Evolutionary conservation across 2,797 vertebrate species (phyloP).

Genomic region (Ptychobarbus kaznakovi): DNA sequence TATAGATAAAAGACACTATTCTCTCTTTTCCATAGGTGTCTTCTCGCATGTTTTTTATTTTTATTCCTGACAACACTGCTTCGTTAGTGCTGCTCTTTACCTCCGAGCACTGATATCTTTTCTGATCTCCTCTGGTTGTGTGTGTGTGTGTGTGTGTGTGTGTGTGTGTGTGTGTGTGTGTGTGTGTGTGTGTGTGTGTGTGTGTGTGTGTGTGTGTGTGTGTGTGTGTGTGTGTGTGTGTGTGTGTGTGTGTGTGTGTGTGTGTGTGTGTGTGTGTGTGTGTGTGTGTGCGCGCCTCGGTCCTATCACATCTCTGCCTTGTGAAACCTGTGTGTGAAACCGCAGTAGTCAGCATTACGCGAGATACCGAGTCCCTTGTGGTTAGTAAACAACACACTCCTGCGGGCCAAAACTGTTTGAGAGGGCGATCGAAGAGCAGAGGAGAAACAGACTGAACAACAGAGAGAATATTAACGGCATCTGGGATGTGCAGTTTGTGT

Average conservation of each 20-base stretch:
- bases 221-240: background rate
- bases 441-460: conserved; percentile 28
- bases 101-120: conserved; percentile 23
- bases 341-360: conserved; percentile 56
- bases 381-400: conserved; percentile 57
- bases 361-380: conserved; percentile 51
- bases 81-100: conserved; percentile 39
- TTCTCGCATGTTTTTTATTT: conserved; percentile 21
- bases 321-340: conserved; percentile 47
- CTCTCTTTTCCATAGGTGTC: conserved; percentile 27
- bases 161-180: no score
- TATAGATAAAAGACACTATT: background rate
- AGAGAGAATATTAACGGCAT: conserved; percentile 38
- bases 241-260: no score
- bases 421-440: conserved; percentile 33
- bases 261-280: background rate
- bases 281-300: conserved; percentile 19
- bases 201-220: background rate
- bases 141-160: conserved; percentile 5
- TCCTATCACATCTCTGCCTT: conserved; percentile 40
- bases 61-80: conserved; percentile 22
- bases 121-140: conserved; percentile 29
- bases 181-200: no score
- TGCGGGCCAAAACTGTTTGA: conserved; percentile 33
- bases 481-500: conserved; percentile 42